phyloP scores from a whole-genome alignment of 2,888 invertebrate species.

The Trachelus troglodyta region DNA sequence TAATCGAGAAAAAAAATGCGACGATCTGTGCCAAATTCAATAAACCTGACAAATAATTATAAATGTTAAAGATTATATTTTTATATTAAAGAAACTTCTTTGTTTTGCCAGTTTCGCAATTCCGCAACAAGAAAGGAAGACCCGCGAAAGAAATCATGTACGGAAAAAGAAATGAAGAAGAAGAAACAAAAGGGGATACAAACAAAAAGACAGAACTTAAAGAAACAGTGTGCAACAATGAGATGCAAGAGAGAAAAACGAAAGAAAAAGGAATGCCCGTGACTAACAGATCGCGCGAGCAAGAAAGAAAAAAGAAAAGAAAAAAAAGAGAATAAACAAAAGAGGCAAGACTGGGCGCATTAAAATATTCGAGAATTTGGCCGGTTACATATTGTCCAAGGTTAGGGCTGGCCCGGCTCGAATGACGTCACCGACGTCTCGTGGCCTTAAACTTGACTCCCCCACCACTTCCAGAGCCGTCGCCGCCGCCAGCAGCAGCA shows the following conservation, averaged over 20 bases:
- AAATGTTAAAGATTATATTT: no score
- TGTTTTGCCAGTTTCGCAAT: background rate
- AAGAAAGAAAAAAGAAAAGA: background rate
- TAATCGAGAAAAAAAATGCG: background rate
- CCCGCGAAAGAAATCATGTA: background rate
- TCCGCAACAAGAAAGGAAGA: no score
- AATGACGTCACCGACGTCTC: conserved; percentile 60
- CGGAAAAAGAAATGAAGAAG: background rate
- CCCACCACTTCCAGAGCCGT: conserved; percentile 17
- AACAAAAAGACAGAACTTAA: background rate
- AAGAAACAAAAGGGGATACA: background rate
- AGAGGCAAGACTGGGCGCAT: background rate
- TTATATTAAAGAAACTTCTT: no score
- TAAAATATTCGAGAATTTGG: conserved; percentile 33
- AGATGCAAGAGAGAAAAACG: background rate
- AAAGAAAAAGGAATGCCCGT: background rate
- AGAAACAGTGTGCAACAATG: background rate
- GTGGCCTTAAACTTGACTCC: conserved; percentile 59
- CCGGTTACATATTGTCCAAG: conserved; percentile 52
- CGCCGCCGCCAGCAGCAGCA: conserved; percentile 1
- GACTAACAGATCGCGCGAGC: background rate
- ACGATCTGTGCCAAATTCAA: background rate
- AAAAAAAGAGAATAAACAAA: background rate
- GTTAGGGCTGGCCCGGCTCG: conserved; percentile 47
- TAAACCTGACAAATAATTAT: background rate